Base-by-base conservation (phyloP, 2,888 invertebrate genomes). In the Mythimna lalbum region DNA sequence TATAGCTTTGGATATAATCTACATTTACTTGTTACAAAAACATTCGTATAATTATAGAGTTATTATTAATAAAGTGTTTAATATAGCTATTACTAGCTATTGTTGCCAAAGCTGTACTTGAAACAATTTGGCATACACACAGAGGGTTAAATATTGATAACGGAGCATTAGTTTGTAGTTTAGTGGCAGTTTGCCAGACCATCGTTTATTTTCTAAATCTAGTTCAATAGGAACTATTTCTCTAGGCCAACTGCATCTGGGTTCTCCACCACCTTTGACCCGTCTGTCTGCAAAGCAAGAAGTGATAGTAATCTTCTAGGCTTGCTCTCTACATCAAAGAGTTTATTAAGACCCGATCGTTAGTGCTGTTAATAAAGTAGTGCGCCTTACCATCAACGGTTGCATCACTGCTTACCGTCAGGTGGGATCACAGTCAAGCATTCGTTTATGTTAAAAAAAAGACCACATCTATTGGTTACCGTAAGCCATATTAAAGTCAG, bases 61-160 rank as follows among this genome's bases (percentile, higher is more conserved):
- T 33, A 73, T 55, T 39, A 63, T 59, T 39, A 43, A 62, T 59
- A 31, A 56, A 67, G 43, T 68, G 53, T 57, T 61, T 43, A 80
- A 36, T 43, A 61, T 56, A 43, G 43, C 19, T 52, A 31, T 43
- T 49, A 49, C 31, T 19, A 39, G 19, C 10, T 27, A 27, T 62
- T 68, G 56, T 53, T 77, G 70, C 77, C 81, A 77, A 77, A 64
- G 14, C 49, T 56, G 23, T 76, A 63, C 57, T 63, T 63, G 49
- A 76, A 81, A 61, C 77, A 31, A 76, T 77, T 76, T 81, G 77
- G 77, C 81, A 81, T 75, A 66, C 81, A 68, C 68, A 63, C 52
- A 33, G 63, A 60, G 77, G 61, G 56, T 77, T 69, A 57, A 81
- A 77, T 81, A 81, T 81, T 77, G 63, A 69, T 81, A 81, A 76